Evolutionary conservation across 2,113 vertebrate species (phyloP).

Genomic region (rat (Rattus norvegicus)): DNA sequence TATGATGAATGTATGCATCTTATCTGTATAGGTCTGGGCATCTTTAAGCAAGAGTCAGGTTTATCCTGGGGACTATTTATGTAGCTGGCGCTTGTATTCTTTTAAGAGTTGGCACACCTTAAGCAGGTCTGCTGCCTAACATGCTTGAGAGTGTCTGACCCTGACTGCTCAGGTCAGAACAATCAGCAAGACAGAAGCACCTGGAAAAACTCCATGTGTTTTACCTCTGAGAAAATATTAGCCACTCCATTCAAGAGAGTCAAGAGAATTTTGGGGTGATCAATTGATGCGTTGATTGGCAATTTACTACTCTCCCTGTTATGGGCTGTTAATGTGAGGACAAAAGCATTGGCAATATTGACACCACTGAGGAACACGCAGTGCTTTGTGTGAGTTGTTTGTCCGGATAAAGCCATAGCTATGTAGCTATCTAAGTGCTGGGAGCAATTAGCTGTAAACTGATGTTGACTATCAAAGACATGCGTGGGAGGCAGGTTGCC

Average conservation of each 20-base stretch:
- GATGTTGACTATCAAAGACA: conserved; percentile 62
- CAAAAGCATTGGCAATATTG: conserved; percentile 50
- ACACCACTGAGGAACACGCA: conserved; percentile 36
- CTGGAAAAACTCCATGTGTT: background rate
- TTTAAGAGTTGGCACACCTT: background rate
- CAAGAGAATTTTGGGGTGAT: background rate
- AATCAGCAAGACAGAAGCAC: conserved; percentile 36
- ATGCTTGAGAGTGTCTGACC: background rate
- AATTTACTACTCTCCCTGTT: conserved; percentile 27
- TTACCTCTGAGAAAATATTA: conserved; percentile 6
- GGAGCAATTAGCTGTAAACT: conserved; percentile 69
- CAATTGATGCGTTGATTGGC: conserved; percentile 37
- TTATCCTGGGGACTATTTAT: background rate
- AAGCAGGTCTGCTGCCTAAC: conserved; percentile 13
- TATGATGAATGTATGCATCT: background rate
- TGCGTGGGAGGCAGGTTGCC: conserved; percentile 26
- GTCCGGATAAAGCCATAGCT: conserved; percentile 25
- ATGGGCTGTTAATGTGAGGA: conserved; percentile 43
- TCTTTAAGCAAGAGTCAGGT: background rate
- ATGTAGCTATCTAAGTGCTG: conserved; percentile 50
- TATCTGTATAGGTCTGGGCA: background rate
- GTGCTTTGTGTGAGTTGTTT: conserved; percentile 38
- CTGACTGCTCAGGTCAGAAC: background rate
- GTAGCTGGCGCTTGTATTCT: background rate
- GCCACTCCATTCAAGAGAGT: background rate